Conservation (phyloP, 2,888 invertebrate genomes). For the Nezara viridula region DNA sequence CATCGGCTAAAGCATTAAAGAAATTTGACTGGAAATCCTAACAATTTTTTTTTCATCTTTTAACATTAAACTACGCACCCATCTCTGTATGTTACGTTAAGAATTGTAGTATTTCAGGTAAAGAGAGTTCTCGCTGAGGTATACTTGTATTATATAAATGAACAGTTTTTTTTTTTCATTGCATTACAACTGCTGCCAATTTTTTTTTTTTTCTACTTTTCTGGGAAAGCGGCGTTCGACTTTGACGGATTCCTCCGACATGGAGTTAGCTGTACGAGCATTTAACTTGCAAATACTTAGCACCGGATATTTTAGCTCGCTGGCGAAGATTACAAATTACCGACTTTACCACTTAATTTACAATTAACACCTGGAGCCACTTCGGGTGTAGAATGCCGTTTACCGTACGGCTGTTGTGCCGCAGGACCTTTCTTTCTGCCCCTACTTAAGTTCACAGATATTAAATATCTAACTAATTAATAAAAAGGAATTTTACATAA, state of each 20-base stretch:
- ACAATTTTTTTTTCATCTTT: too few relatives aligned
- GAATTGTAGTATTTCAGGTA: too few relatives aligned
- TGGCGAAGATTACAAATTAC: constrained; percentile 10
- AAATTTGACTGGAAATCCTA: too few relatives aligned
- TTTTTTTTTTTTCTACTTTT: not conserved
- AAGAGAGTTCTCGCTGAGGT: too few relatives aligned
- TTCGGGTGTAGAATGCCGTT: not conserved
- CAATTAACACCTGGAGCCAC: constrained; percentile 8
- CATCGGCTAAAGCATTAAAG: too few relatives aligned
- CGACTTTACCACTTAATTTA: constrained; percentile 9
- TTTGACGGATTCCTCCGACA: not conserved
- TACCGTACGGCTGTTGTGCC: not conserved
- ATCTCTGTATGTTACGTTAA: too few relatives aligned
- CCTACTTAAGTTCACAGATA: not conserved
- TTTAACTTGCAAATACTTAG: constrained; percentile 21
- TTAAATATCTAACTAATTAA: too few relatives aligned
- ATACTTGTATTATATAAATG: not conserved
- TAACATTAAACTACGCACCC: too few relatives aligned
- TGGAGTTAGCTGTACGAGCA: constrained; percentile 20
- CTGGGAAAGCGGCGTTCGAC: not conserved
- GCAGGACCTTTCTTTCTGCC: not conserved
- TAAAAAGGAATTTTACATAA: too few relatives aligned
- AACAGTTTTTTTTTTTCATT: not conserved
- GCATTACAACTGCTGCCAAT: not conserved
- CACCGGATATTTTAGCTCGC: constrained; percentile 3